Evolutionary conservation across 2,888 invertebrate genomes (phyloP), one percentile per base, ranked within the genome.

Genomic region (Seira ritae): DNA sequence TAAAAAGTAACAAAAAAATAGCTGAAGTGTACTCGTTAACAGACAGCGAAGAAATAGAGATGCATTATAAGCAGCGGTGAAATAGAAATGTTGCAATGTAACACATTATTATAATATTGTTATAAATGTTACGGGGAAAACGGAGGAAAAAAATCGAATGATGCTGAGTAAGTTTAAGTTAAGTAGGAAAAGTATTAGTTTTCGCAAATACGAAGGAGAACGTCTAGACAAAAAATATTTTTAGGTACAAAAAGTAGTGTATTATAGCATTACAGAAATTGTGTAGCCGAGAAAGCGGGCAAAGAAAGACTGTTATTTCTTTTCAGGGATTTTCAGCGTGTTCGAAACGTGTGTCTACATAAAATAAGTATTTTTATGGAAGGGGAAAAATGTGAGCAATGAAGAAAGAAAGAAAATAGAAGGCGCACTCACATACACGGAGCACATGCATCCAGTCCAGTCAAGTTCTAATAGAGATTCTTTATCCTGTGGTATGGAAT

Each of bases 21-120:
- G 31, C 31, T 31, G 31, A 31, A 31, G 31, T 31, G 31, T 31
- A 31, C 31, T 31, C 31, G 31, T 31, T 31, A 31, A 8, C 31
- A 31, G 31, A 31, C 31, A 31, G 3, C 31, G 31, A 31, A n/a
- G n/a, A n/a, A 31, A 31, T 31, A 31, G 31, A 31, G 31, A 31
- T 8, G 31, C 8, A 31, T 31, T 31, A 31, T 31, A 31, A 31
- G 31, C 8, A 31, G 31, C 31, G 70, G 75, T 75, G 75, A 81
- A 70, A 81, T 37, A 19, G 73, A 73, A 81, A 81, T 81, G 75
- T 70, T 80, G 74, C 70, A 80, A 71, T 80, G 65, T 75, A 71
- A 81, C 75, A 81, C 31, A 31, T 31, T 81, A 81, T 81, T 65
- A 80, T 67, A 70, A 71, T 81, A 81, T 81, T 69, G 75, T 62